These are phyloP conservation scores for Sesamia nonagrioides DNA, from an alignment of 1,140 invertebrate species.

Conservation along the genomic window DNA sequence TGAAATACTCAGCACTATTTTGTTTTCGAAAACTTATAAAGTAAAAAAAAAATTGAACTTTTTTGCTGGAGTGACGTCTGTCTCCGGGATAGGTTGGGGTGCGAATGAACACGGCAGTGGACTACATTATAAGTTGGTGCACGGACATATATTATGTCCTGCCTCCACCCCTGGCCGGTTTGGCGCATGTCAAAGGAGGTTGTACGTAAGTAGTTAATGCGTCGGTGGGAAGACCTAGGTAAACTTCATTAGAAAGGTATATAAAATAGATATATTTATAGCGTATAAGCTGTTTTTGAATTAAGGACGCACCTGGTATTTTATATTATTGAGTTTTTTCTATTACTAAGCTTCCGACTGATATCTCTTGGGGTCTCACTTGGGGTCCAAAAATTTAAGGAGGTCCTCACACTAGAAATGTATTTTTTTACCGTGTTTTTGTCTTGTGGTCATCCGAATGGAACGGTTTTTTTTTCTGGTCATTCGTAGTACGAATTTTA, in stretches of 20 bases:
- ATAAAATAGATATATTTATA: constrained; percentile 4
- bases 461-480: no score
- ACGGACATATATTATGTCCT: constrained; percentile 57
- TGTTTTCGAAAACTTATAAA: constrained; percentile 20
- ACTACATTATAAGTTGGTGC: constrained; percentile 68
- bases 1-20: constrained; percentile 7
- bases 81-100: constrained; percentile 64
- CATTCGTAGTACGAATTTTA: no score
- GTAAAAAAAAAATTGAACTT: constrained; percentile 41
- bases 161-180: constrained; percentile 53
- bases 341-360: no score
- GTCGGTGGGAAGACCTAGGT: constrained; percentile 44
- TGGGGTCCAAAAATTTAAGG: no score
- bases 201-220: constrained; percentile 38
- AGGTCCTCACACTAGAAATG: no score
- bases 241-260: constrained; percentile 22
- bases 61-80: constrained; percentile 66
- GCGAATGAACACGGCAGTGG: constrained; percentile 68
- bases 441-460: no score
- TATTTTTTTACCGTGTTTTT: no score
- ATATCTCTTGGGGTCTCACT: no score
- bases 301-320: no score
- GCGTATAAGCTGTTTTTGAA: constrained; percentile 8
- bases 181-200: constrained; percentile 53
- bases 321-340: no score